phyloP scores from a whole-genome alignment of 2,888 invertebrate genomes.

The Eudemis profundana region DNA sequence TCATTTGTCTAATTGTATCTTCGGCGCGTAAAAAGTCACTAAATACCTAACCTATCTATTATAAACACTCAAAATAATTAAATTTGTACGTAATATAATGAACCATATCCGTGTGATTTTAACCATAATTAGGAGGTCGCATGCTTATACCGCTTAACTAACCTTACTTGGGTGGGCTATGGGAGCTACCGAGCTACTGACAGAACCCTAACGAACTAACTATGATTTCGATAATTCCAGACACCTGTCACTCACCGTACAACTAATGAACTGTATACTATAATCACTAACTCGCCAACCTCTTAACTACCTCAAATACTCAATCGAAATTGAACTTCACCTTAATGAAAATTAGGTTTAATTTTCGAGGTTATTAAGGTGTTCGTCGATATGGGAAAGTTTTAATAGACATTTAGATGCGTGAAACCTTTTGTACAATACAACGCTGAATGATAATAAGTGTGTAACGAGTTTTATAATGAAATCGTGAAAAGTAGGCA shows the following conservation, averaged over 20 bases:
- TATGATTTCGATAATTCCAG: conserved; percentile 28
- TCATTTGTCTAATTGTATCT: too few species aligned
- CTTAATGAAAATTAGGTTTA: not conserved
- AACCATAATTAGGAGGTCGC: too few species aligned
- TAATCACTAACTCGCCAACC: not conserved
- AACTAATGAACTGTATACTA: conserved; percentile 37
- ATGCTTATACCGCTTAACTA: not conserved
- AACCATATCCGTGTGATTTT: too few species aligned
- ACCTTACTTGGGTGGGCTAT: conserved; percentile 12
- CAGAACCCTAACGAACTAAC: conserved; percentile 33
- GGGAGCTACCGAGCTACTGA: conserved; percentile 20
- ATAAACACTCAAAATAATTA: too few species aligned
- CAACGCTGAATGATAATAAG: conserved; percentile 21
- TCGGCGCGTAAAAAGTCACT: too few species aligned
- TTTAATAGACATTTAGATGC: conserved; percentile 36
- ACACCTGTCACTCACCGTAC: conserved; percentile 38
- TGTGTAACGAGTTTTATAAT: conserved; percentile 37
- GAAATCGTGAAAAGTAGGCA: conserved; percentile 29
- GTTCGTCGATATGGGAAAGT: conserved; percentile 29
- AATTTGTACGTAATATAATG: too few species aligned
- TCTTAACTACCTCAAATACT: conserved; percentile 13
- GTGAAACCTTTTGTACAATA: conserved; percentile 24
- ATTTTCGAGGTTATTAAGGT: conserved; percentile 3
- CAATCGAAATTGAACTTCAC: not conserved
- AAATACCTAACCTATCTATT: too few species aligned